Base-by-base conservation (phyloP, 2,888 invertebrate genomes). In the Stenurella melanura region DNA sequence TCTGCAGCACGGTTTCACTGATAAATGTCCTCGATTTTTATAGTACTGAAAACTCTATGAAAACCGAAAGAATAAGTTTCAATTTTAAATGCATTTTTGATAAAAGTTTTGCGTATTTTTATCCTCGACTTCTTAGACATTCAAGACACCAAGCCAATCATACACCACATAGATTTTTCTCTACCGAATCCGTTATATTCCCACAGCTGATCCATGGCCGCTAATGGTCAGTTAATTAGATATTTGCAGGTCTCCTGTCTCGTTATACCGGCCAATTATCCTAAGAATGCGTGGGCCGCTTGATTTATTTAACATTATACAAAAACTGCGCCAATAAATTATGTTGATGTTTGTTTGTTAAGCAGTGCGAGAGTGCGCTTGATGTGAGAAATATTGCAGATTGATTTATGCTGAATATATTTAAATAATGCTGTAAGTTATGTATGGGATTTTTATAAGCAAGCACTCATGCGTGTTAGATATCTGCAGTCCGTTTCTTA, bases 261-360 rank as follows among this genome's bases (percentile, higher is more conserved):
- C 81, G 84, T 84, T 84, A 81, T 81, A 82, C 79, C 81, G 83
- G 84, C 85, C 87, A 85, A 86, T 87, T 86, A 86, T 85, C 84
- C 82, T 83, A 79, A 82, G 82, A 80, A 75, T 82, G 85, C 85
- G 87, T 86, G 85, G 86, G 87, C 82, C 75, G 82, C 77, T 64
- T 86, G 86, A 87, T 87, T 87, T 86, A 85, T 86, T 83, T 83
- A 77, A 77, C 81, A 84, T 85, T 86, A 85, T 84, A 84, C 84
- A 81, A 82, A 50, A 80, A 80, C 76, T 81, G 80, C 80, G 76
- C 71, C 81, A 71, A 81, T 83, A 82, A 83, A 82, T 81, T 81
- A 82, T 78, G 80, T 78, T 80, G 82, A 81, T 82, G 82, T 83
- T 82, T 82, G 81, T 83, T 82, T 83, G 83, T 80, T 82, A 81